Conservation (phyloP, 2,888 invertebrate genomes). For the Heliconius ethilla region DNA sequence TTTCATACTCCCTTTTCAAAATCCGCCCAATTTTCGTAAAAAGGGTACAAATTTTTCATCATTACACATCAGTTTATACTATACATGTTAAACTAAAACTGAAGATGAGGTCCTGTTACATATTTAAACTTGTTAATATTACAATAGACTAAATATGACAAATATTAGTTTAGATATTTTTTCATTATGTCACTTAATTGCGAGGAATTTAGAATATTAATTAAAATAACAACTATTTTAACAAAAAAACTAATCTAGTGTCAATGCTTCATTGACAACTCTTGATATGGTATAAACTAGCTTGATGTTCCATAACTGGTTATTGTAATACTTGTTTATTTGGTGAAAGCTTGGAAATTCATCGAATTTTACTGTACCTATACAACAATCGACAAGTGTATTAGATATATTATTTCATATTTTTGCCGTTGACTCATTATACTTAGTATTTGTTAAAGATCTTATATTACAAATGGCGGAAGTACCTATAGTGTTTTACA, state of each 20-base stretch:
- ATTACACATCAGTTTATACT: no score
- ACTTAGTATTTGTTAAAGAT: background rate
- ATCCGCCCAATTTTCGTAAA: no score
- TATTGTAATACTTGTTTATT: slow-evolving; percentile 38
- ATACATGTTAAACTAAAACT: no score
- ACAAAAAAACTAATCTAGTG: slow-evolving; percentile 15
- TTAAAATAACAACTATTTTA: background rate
- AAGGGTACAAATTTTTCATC: no score
- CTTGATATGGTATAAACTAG: background rate
- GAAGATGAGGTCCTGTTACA: no score
- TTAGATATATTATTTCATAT: background rate
- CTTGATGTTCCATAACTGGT: slow-evolving; percentile 29
- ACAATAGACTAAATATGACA: no score
- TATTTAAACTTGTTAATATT: no score
- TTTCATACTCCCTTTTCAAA: no score
- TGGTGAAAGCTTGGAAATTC: slow-evolving; percentile 38
- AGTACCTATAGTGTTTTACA: slow-evolving; percentile 1
- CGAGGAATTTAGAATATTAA: background rate
- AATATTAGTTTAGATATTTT: background rate
- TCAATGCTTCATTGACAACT: slow-evolving; percentile 13
- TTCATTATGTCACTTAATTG: background rate
- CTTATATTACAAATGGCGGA: background rate
- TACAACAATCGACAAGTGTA: background rate
- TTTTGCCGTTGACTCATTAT: slow-evolving; percentile 1
- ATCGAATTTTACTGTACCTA: slow-evolving; percentile 9